Evolutionary conservation across 2,113 vertebrate species (phyloP).

Genomic region (Azemiops feae): DNA sequence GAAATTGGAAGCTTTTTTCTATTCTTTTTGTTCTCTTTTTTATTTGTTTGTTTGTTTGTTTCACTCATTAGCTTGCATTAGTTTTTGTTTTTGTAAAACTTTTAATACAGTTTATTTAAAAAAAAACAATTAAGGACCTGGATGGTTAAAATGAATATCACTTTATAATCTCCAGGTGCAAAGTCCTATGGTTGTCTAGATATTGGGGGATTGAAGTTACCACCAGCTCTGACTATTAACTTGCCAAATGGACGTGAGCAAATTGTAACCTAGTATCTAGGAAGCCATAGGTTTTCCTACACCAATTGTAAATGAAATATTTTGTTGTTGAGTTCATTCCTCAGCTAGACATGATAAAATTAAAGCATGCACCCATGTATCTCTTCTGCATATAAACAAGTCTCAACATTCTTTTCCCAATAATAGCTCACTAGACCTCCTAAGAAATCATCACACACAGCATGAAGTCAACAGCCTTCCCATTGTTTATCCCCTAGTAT

Average conservation of each 20-base stretch:
- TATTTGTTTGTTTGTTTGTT: background rate
- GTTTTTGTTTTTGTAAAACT: background rate
- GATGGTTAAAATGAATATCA: background rate
- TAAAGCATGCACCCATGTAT: background rate
- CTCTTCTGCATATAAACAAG: constrained; percentile 5
- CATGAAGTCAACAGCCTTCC: background rate
- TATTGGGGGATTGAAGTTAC: background rate
- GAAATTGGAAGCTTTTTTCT: background rate
- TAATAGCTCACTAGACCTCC: background rate
- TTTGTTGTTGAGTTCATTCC: constrained; percentile 11
- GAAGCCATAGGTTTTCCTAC: background rate
- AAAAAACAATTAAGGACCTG: constrained; percentile 40
- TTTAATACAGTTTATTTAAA: background rate
- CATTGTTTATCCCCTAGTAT: background rate
- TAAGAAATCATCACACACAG: background rate
- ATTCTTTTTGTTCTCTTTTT: background rate
- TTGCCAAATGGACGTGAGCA: background rate
- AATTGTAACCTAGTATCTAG: background rate
- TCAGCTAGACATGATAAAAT: background rate
- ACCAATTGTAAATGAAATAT: background rate
- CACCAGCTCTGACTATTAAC: background rate
- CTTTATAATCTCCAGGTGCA: background rate
- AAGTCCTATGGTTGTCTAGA: background rate
- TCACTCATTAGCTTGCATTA: background rate
- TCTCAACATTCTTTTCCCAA: background rate